These are phyloP conservation scores for Xestia xanthographa DNA, from an alignment of 2,888 invertebrate genomes.

Conservation along the genomic window DNA sequence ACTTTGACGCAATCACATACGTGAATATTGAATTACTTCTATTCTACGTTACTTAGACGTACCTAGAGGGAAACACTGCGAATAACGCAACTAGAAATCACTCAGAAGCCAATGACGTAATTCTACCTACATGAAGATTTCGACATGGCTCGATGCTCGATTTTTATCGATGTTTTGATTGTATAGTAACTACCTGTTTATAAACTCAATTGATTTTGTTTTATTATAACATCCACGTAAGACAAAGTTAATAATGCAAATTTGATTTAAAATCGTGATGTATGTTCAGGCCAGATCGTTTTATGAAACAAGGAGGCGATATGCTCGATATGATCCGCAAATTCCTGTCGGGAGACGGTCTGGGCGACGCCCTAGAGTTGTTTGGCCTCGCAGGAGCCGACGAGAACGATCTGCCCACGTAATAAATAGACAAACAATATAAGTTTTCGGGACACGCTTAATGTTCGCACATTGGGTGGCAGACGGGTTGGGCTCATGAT, in stretches of 20 bases:
- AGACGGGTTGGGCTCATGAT: constrained; percentile 73
- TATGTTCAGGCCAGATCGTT: constrained; percentile 83
- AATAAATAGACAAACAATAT: constrained; percentile 71
- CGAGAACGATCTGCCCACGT: constrained; percentile 82
- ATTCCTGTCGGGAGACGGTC: constrained; percentile 84
- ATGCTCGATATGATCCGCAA: constrained; percentile 83
- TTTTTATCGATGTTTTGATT: constrained; percentile 18
- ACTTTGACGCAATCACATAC: constrained; percentile 36
- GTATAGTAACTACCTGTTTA: constrained; percentile 12
- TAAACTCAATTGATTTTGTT: constrained; percentile 28
- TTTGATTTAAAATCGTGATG: constrained; percentile 64
- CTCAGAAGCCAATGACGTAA: constrained; percentile 27
- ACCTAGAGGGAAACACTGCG: not conserved
- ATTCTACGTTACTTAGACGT: constrained; percentile 1
- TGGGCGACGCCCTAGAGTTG: constrained; percentile 81
- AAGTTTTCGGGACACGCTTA: constrained; percentile 74
- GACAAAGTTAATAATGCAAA: constrained; percentile 12
- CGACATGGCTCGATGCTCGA: constrained; percentile 6
- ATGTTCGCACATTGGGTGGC: constrained; percentile 74
- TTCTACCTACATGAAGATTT: constrained; percentile 25
- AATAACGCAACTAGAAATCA: constrained; percentile 17
- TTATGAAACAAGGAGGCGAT: constrained; percentile 77
- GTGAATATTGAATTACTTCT: constrained; percentile 32
- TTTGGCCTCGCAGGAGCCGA: constrained; percentile 80
- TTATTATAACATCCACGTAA: not conserved